These are phyloP conservation scores for Sebastes kiyomatsui DNA, from an alignment of 2,797 vertebrate genomes.

Conservation along the genomic window DNA sequence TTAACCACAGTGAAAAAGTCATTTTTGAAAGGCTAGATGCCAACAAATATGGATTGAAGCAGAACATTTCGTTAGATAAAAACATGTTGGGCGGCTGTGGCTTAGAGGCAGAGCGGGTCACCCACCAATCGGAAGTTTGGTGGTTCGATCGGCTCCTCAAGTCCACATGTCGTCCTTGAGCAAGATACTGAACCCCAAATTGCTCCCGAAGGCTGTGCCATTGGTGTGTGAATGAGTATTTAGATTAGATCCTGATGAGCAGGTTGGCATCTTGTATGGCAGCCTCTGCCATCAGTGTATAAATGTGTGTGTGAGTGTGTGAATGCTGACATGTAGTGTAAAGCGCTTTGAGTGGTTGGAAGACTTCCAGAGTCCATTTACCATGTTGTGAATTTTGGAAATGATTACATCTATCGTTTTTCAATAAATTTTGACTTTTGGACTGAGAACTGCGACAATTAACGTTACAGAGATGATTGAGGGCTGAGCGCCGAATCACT, in stretches of 20 bases:
- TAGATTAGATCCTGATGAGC: neutral
- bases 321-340: neutral
- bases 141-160: neutral
- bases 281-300: neutral
- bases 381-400: neutral
- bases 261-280: neutral
- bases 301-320: neutral
- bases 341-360: neutral
- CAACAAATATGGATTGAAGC: no score
- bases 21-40: no score
- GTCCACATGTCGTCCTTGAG: neutral
- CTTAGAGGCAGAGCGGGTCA: neutral
- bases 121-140: neutral
- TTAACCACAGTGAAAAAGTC: no score
- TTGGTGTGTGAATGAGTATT: neutral
- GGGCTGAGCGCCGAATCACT: neutral
- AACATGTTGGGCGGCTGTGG: neutral
- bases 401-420: neutral
- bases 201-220: neutral
- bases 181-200: neutral
- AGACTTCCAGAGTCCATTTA: neutral
- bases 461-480: neutral
- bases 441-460: neutral
- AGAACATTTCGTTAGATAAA: no score
- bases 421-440: neutral